Percentiles rank a stretch among this genome's conserved stretches.
Conservation (phyloP, 2,888 invertebrate genomes). For the Pollenia amentaria region DNA sequence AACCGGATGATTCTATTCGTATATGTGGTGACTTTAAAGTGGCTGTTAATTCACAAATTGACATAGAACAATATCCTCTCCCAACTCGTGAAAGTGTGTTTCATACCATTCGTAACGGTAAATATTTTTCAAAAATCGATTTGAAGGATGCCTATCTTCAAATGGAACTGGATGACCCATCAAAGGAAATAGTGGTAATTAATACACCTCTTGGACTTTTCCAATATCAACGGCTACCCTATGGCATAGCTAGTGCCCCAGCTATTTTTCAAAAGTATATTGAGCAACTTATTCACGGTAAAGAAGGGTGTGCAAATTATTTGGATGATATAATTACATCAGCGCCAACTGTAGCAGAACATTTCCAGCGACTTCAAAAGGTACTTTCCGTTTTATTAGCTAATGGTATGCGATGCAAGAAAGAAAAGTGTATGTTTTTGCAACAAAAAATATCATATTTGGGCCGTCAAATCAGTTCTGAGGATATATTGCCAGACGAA, state of each 20-base stretch:
- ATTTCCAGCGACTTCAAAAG: slow-evolving; percentile 47
- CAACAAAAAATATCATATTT: slow-evolving; percentile 56
- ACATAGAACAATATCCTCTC: slow-evolving; percentile 75
- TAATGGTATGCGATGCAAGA: slow-evolving; percentile 67
- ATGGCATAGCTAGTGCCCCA: slow-evolving; percentile 72
- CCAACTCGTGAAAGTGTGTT: slow-evolving; percentile 56
- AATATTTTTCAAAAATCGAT: slow-evolving; percentile 58
- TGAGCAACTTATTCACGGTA: slow-evolving; percentile 67
- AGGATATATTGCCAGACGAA: slow-evolving; percentile 57
- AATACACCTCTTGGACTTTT: slow-evolving; percentile 71
- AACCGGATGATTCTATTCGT: slow-evolving; percentile 75
- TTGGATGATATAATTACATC: slow-evolving; percentile 70
- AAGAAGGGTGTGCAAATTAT: slow-evolving; percentile 66
- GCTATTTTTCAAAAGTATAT: too few relatives aligned
- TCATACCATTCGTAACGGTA: slow-evolving; percentile 42
- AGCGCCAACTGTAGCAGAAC: slow-evolving; percentile 53
- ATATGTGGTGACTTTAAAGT: slow-evolving; percentile 75
- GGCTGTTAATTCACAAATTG: slow-evolving; percentile 74
- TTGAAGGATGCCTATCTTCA: slow-evolving; percentile 59
- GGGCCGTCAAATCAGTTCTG: slow-evolving; percentile 49
- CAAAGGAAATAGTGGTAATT: slow-evolving; percentile 48
- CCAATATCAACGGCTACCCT: slow-evolving; percentile 73
- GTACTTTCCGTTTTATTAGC: slow-evolving; percentile 53
- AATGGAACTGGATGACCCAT: slow-evolving; percentile 56
- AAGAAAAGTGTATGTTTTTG: slow-evolving; percentile 45